A percentile compares a stretch with the other conserved stretches of the same genome.
Evolutionary conservation across 2,888 invertebrate genomes (phyloP).

Genomic region (Branchipolynoe longqiensis): DNA sequence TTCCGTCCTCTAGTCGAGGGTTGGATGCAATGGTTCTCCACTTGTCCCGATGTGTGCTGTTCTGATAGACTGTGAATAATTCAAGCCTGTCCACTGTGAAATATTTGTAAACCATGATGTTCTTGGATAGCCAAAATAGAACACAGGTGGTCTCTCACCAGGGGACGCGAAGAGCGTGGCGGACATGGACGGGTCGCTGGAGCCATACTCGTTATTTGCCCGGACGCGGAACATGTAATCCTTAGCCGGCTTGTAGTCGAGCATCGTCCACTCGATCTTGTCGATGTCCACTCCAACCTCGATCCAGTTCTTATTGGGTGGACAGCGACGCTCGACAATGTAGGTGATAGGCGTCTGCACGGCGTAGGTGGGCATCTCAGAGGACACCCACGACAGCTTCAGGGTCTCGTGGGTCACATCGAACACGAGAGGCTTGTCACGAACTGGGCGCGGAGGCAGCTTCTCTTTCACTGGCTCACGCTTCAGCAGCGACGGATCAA

Average conservation of each 20-base stretch:
- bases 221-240: constrained; percentile 97
- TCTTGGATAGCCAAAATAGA: too few relatives aligned
- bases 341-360: constrained; percentile 93
- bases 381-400: constrained; percentile 96
- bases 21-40: too few relatives aligned
- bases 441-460: constrained; percentile 65
- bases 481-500: constrained; percentile 32
- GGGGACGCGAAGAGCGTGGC: constrained; percentile 83
- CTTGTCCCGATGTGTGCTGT: too few relatives aligned
- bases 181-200: constrained; percentile 97
- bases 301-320: constrained; percentile 78
- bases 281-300: constrained; percentile 73
- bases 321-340: constrained; percentile 91
- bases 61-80: too few relatives aligned
- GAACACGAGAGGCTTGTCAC: constrained; percentile 65
- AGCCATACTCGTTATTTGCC: constrained; percentile 97
- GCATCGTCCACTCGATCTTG: constrained; percentile 72
- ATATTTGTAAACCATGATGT: too few relatives aligned
- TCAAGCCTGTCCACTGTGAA: too few relatives aligned
- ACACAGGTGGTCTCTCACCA: constrained; percentile 54
- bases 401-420: constrained; percentile 87
- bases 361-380: constrained; percentile 90
- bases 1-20: too few relatives aligned
- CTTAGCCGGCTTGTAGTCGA: constrained; percentile 90
- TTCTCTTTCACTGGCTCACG: constrained; percentile 62